Evolutionary conservation across 2,113 vertebrate species (phyloP).

Genomic region (Brienomyrus longianalis): DNA sequence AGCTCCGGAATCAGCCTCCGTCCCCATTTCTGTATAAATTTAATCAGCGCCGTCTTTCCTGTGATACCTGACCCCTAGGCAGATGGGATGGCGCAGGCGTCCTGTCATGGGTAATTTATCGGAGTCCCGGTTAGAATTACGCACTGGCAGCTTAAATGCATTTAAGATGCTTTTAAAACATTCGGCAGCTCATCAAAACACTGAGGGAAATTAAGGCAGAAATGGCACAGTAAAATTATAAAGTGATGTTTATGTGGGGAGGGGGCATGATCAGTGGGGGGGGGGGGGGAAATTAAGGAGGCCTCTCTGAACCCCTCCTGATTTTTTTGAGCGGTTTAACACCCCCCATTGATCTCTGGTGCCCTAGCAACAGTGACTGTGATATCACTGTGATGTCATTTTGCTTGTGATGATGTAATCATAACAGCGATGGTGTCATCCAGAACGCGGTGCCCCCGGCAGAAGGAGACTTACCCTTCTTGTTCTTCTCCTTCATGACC

Average conservation of each 20-base stretch:
- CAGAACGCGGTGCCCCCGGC: background rate
- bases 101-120: background rate
- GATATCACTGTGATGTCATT: background rate
- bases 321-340: background rate
- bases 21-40: background rate
- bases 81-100: background rate
- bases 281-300: background rate
- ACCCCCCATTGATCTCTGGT: background rate
- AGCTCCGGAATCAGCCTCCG: background rate
- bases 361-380: background rate
- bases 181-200: background rate
- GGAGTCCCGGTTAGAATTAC: background rate
- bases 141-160: background rate
- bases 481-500: conserved; percentile 90
- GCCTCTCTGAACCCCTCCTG: background rate
- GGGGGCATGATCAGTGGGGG: background rate
- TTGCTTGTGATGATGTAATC: background rate
- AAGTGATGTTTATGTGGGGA: background rate
- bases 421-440: background rate
- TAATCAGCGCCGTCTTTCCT: background rate
- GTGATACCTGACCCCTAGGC: background rate
- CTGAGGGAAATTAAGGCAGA: background rate
- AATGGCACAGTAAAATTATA: background rate
- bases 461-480: conserved; percentile 59
- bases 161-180: background rate